Evolutionary conservation across 2,113 vertebrate genomes (phyloP).

Genomic region (Entelurus aequoreus): DNA sequence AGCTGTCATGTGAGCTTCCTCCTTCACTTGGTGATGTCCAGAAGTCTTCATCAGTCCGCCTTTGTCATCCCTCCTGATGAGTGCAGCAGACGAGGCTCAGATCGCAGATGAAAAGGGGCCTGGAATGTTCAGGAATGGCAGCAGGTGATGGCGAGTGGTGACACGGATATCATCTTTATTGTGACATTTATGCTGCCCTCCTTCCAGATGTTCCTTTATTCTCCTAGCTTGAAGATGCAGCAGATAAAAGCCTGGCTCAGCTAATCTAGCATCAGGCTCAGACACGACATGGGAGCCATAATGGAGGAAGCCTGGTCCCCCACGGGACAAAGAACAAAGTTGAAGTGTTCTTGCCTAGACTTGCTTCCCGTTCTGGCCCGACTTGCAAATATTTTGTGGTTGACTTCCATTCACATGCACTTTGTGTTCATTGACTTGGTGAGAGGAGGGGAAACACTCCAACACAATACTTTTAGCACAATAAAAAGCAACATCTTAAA

Average conservation of each 20-base stretch:
- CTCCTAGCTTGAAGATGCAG: not conserved
- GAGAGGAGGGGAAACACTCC: not conserved
- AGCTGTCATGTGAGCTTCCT: constrained; percentile 6
- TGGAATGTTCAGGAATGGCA: constrained; percentile 3
- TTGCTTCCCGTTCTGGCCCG: not conserved
- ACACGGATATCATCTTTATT: constrained; percentile 9
- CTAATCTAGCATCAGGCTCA: not conserved
- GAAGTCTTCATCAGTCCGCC: constrained; percentile 8
- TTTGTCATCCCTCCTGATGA: constrained; percentile 7
- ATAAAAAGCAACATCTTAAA: not conserved
- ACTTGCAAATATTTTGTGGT: not conserved
- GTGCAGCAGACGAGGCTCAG: not conserved
- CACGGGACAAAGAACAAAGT: constrained; percentile 2
- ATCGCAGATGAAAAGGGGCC: not conserved
- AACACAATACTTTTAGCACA: too few relatives aligned
- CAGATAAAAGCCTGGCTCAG: constrained; percentile 17
- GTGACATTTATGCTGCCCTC: not conserved
- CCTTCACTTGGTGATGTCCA: not conserved
- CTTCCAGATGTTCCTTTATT: not conserved
- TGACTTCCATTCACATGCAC: constrained; percentile 2
- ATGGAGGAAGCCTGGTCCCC: constrained; percentile 1
- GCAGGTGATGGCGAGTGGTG: constrained; percentile 14
- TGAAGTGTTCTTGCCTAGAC: constrained; percentile 3
- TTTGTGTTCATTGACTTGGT: not conserved
- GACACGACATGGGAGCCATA: not conserved